Conservation (phyloP, 2,113 vertebrate genomes). For the Pelecanoides urinatrix region DNA sequence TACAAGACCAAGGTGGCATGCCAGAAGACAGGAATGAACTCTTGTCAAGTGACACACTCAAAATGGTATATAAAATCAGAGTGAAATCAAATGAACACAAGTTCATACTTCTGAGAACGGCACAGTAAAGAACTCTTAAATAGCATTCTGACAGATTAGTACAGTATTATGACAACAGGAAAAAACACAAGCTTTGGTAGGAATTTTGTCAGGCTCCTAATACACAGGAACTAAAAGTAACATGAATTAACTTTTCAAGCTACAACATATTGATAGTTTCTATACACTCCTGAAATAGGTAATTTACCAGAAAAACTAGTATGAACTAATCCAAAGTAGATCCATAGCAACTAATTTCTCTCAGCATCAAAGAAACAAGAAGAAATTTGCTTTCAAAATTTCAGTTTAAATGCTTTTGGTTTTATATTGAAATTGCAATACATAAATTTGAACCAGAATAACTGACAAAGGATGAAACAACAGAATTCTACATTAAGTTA, state of each 20-base stretch:
- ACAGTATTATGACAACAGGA: not conserved
- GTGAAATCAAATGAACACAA: not conserved
- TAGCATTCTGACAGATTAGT: not conserved
- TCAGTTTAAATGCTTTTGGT: not conserved
- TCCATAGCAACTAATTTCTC: not conserved
- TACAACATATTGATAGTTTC: not conserved
- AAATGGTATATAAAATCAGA: not conserved
- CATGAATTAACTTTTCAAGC: not conserved
- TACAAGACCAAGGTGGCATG: not conserved
- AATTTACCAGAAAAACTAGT: not conserved
- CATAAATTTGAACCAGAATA: not conserved
- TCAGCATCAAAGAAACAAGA: not conserved
- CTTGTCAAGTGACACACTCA: not conserved
- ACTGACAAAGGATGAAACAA: not conserved
- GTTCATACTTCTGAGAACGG: not conserved
- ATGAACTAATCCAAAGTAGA: not conserved
- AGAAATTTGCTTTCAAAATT: not conserved
- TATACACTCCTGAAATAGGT: not conserved
- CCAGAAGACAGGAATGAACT: not conserved
- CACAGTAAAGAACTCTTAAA: not conserved
- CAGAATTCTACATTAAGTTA: not conserved
- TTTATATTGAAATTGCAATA: not conserved
- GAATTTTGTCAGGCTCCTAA: not conserved
- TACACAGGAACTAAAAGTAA: not conserved
- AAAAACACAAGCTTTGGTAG: not conserved